Evolutionary conservation across 2,888 invertebrate genomes (phyloP), one percentile per base, ranked within the genome.

Genomic region (Malacosoma neustria): DNA sequence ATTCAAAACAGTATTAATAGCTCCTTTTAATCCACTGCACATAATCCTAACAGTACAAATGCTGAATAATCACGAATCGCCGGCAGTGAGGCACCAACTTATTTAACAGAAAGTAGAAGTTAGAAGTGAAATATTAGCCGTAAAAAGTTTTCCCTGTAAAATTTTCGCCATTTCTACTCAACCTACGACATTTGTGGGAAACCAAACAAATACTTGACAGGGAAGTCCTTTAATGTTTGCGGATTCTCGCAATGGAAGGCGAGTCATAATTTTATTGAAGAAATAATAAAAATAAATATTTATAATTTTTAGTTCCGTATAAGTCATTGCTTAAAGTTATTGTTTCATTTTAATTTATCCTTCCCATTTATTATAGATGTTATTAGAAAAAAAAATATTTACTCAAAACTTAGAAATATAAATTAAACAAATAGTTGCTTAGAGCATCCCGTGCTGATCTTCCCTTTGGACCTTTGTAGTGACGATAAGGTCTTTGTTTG

Each of bases 161-260:
- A 68, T 22, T 69, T 62, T 67, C 58, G 45, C 55, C 56, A 54
- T 66, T 65, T 62, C 47, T 55, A 41, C 58, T 57, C 51, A 14
- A 37, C 61, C 60, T 56, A 59, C 72, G 77, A 81, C 79, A 72
- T 80, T 82, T 75, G 77, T 51, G 79, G 79, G 72, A 74, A 72
- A 58, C 79, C 74, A 52, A 45, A 55, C 53, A 58, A 62, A 57
- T 59, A 51, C 70, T 71, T 70, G 74, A 68, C 72, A 68, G 53
- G 66, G 66, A 68, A 68, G 65, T 59, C 56, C 54, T 69, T 61
- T 64, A 58, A 64, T 63, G 60, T 62, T 52, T 54, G 40, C 37
- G 30, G 40, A 37, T 40, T 53, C 41, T 4, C 33, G 46, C 48
- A 45, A 44, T 40, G 43, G 53, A 35, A 11, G 30, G 3, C 13